A percentile compares a stretch with the other conserved stretches of the same genome.
phyloP scores from a whole-genome alignment of 2,113 vertebrate genomes.

The Tachuris rubrigastra region DNA sequence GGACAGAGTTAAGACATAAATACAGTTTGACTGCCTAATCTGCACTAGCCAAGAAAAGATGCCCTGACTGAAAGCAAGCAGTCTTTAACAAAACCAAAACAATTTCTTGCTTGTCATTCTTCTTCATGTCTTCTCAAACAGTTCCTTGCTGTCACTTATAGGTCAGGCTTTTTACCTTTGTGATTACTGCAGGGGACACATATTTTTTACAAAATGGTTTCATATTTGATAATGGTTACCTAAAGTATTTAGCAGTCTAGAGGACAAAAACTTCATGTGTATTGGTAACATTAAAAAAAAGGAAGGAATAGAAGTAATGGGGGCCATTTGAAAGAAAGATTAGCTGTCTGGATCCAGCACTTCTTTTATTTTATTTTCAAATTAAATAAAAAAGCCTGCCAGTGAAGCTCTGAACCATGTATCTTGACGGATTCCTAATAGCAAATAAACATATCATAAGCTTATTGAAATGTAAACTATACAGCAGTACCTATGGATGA shows the following conservation, averaged over 20 bases:
- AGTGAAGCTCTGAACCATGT: background rate
- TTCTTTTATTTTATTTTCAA: background rate
- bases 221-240: background rate
- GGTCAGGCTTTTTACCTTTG: background rate
- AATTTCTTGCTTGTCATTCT: background rate
- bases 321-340: background rate
- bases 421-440: background rate
- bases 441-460: background rate
- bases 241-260: background rate
- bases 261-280: background rate
- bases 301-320: background rate
- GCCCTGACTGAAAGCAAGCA: background rate
- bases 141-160: background rate
- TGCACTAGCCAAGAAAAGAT: background rate
- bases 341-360: background rate
- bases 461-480: background rate
- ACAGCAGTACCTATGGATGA: background rate
- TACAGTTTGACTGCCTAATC: background rate
- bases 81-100: background rate
- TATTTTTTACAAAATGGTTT: background rate
- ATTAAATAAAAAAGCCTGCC: background rate
- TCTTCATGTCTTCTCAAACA: background rate
- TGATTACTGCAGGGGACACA: rapidly evolving
- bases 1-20: background rate
- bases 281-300: background rate